Base-by-base conservation (phyloP, 2,888 invertebrate species). In the Oxystoma pomonae region DNA sequence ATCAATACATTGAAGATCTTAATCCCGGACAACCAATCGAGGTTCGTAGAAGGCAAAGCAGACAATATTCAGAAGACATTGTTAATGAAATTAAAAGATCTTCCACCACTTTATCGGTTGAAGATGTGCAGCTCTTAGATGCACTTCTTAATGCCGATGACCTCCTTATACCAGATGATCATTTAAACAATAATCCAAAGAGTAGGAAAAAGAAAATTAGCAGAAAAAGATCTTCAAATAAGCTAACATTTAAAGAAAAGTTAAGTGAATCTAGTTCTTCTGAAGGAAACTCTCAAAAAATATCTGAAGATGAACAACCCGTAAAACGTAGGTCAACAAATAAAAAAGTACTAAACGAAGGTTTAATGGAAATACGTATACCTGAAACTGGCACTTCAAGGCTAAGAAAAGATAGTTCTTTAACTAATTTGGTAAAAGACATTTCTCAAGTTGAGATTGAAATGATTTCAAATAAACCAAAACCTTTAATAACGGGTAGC, bases 61-160 rank as follows among this genome's bases (percentile, higher is more conserved):
- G 77, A 16, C 75, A 76, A 63, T 65, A 72, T 56, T 75, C 78
- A 1, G 77, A 78, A 18, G 75, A 78, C 64, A 65, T 78, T 17
- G 67, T 79, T 19, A 75, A 76, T 57, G 74, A 77, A 59, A 75
- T 84, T 58, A 79, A 85, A 72, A 79, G 86, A 71, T 83, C 83
- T 72, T 86, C 86, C 0, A 80, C 84, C 70, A 85, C 86, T 71
- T 78, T 85, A 68, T 83, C 83, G 55, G 85, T 85, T 74, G 85
- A 86, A 76, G 83, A 72, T 16, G 59, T 60, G 67, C 84, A 85
- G 76, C 83, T 85, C 74, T 78, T 85, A 55, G 83, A 84, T 70
- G 83, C 64, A 1, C 61, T 67, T 5, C n/a, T 67, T 16, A 61
- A 67, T 22, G 67, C 67, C 1, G 67, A 67, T 57, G 65, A 62